Evolutionary conservation across 2,888 invertebrate species (phyloP), one percentile per base, ranked within the genome.

Genomic region (Odontocerum albicorne): DNA sequence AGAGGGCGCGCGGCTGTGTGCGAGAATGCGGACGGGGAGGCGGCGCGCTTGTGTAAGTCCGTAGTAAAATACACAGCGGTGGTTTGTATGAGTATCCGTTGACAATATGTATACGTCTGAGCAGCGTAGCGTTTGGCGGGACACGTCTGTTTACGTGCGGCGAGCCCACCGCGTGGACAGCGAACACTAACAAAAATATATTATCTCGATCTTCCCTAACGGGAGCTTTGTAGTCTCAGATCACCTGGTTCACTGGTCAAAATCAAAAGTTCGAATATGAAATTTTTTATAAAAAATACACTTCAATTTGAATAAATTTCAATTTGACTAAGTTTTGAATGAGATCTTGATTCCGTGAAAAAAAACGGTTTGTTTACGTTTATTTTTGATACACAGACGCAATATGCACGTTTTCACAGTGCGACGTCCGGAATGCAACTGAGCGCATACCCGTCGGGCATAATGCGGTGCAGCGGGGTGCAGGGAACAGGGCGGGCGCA

Each of bases 371-470:
- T 47, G 47, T 47, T 47, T 47, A 47, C 36, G 31, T 45, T 22
- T 45, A 33, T 45, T 19, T 31, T 45, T 45, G 21, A 10, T 27
- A 10, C 42, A 6, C 45, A 19, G 20, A 12, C 8, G 21, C 17
- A 17, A n/a, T n/a, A n/a, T 12, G 19, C 32, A n/a, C 36, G 22
- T 35, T 35, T 35, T 8, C 3, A 17, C 12, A 19, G 42, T 36
- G 6, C 42, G 38, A 35, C 43, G 44, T 35, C 16, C 27, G 49
- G 55, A 49, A 55, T 55, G 55, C 55, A 49, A 55, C 55, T 55
- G 55, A 33, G 17, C 27, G n/a, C n/a, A n/a, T n/a, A n/a, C n/a
- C n/a, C n/a, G n/a, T n/a, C n/a, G n/a, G n/a, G n/a, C n/a, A n/a
- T n/a, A n/a, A n/a, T n/a, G n/a, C n/a, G n/a, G n/a, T n/a, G n/a